A percentile compares a stretch with the other conserved stretches of the same genome.
Conservation (phyloP, 30 jellyfish, hydroid and myxozoan species). For the Rhopilema esculentum region DNA sequence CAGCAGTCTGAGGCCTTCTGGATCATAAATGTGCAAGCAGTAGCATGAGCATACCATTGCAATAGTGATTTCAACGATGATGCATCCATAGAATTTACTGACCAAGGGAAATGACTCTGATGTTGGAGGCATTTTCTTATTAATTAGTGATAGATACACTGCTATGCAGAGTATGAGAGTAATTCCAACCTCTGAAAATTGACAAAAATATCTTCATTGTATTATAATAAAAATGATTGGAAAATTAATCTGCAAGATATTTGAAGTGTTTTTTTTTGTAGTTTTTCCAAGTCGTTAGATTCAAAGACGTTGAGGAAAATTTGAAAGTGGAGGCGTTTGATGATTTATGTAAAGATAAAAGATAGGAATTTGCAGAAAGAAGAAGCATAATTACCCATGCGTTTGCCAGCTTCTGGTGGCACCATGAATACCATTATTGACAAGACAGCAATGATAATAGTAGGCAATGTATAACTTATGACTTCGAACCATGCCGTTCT, state of each 20-base stretch:
- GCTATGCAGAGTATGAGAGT: conserved; percentile 85
- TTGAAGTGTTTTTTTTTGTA: no score
- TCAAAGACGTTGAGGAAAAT: no score
- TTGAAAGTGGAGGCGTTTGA: no score
- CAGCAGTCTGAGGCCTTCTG: conserved; percentile 80
- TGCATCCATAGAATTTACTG: conserved; percentile 79
- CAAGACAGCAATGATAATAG: conserved; percentile 69
- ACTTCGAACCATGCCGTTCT: conserved; percentile 80
- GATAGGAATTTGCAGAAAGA: neutral
- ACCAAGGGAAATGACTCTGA: conserved; percentile 82
- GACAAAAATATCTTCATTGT: no score
- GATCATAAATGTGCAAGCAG: conserved; percentile 85
- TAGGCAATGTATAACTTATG: conserved; percentile 76
- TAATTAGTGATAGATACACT: conserved; percentile 73
- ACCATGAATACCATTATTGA: conserved; percentile 81
- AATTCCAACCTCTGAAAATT: conserved; percentile 80
- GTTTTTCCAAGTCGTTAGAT: no score
- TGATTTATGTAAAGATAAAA: no score
- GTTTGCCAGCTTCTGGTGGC: conserved; percentile 91
- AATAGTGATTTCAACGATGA: conserved; percentile 78
- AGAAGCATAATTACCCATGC: conserved; percentile 70
- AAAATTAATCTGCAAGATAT: no score
- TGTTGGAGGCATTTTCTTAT: conserved; percentile 86
- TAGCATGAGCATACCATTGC: conserved; percentile 89
- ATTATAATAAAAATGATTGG: no score